Percentiles rank a stretch among this genome's conserved stretches.
phyloP scores from a whole-genome alignment of 1,140 invertebrate species.

The Heliconius melpomene region DNA sequence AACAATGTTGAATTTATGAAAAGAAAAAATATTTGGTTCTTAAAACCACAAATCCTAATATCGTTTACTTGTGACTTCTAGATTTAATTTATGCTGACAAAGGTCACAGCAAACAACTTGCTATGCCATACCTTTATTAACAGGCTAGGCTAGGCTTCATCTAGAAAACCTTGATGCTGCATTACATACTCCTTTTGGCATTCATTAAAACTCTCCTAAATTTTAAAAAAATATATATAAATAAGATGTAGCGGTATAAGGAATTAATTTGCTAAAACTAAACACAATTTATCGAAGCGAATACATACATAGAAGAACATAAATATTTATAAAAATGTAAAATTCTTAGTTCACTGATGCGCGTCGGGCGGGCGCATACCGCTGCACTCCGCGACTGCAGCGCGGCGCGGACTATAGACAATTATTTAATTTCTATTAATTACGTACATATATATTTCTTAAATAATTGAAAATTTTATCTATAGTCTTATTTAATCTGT shows the following conservation, averaged over 20 bases:
- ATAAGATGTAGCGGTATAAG: constrained; percentile 22
- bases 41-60: neutral
- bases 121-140: neutral
- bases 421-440: constrained; percentile 34
- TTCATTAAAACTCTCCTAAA: neutral
- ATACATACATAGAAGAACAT: constrained; percentile 43
- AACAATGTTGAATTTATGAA: too few relatives aligned
- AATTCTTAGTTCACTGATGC: constrained; percentile 37
- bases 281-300: constrained; percentile 67
- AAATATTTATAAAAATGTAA: constrained; percentile 67
- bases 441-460: neutral
- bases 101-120: neutral
- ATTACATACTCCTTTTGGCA: neutral
- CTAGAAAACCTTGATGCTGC: constrained; percentile 16
- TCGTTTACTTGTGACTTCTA: neutral
- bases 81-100: neutral
- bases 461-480: neutral
- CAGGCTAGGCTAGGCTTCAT: neutral
- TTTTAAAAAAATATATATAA: constrained; percentile 16
- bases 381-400: constrained; percentile 58
- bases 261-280: constrained; percentile 37
- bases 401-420: constrained; percentile 44
- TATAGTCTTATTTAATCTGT: neutral
- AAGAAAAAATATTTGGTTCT: too few relatives aligned
- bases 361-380: constrained; percentile 58